phyloP scores from a whole-genome alignment of 1,140 invertebrate genomes.

The Metaphire vulgaris region DNA sequence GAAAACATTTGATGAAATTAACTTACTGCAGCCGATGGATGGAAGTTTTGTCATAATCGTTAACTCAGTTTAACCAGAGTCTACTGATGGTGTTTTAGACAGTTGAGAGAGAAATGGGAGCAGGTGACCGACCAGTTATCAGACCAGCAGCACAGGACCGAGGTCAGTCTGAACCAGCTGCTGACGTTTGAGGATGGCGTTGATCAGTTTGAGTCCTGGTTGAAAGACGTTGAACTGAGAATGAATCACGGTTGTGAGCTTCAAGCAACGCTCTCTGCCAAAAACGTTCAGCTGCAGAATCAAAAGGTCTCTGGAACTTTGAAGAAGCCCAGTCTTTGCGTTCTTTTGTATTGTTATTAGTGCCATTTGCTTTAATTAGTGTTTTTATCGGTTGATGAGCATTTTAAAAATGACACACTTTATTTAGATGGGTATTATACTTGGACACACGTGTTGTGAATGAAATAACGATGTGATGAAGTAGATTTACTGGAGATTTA shows the following conservation, averaged over 20 bases:
- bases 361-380: no score
- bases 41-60: no score
- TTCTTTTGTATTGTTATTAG: no score
- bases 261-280: slow-evolving; percentile 84
- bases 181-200: slow-evolving; percentile 47
- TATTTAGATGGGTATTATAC: no score
- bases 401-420: no score
- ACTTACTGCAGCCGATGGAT: no score
- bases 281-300: slow-evolving; percentile 84
- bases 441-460: no score
- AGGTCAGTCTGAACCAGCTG: slow-evolving; percentile 59
- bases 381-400: no score
- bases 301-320: slow-evolving; percentile 63
- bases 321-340: slow-evolving; percentile 2
- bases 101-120: not conserved
- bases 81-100: not conserved
- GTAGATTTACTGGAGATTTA: no score
- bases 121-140: not conserved
- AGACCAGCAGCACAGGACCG: slow-evolving; percentile 64
- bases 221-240: slow-evolving; percentile 79
- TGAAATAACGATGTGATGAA: no score
- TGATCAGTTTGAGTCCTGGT: slow-evolving; percentile 84
- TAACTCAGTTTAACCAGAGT: no score
- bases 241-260: slow-evolving; percentile 85
- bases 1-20: no score